Conservation (phyloP, 2,113 vertebrate species). For the Serilophus lunatus region DNA sequence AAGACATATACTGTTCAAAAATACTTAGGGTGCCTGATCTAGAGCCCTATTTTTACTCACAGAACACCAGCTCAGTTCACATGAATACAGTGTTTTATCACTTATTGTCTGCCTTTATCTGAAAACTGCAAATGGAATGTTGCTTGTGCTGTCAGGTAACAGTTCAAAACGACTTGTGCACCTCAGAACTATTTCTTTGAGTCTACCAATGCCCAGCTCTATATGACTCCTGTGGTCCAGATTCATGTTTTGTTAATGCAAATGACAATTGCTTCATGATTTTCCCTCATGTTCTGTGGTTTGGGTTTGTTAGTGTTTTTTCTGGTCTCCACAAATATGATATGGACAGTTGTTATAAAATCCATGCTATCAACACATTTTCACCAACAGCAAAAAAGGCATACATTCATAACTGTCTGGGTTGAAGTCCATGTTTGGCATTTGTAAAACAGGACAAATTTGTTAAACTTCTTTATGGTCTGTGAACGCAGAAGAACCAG, state of each 20-base stretch:
- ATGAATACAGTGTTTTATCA: not conserved
- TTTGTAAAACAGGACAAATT: slow-evolving; percentile 6
- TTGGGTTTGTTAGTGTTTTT: not conserved
- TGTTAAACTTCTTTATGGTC: not conserved
- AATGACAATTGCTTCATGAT: not conserved
- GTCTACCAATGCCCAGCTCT: not conserved
- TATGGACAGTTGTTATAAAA: not conserved
- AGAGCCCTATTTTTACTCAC: not conserved
- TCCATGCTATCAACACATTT: not conserved
- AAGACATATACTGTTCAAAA: not conserved
- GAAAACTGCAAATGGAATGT: slow-evolving; percentile 2
- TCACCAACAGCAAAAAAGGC: not conserved
- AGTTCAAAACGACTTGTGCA: not conserved
- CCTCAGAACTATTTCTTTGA: not conserved
- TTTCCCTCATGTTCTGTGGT: not conserved
- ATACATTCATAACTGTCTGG: not conserved
- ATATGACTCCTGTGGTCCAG: not conserved
- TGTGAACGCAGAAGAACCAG: not conserved
- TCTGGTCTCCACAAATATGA: not conserved
- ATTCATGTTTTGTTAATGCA: not conserved
- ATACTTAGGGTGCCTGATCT: not conserved
- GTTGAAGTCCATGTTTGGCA: not conserved
- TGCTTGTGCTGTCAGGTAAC: not conserved
- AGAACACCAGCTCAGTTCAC: not conserved
- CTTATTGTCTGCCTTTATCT: slow-evolving; percentile 11